Base-by-base conservation (phyloP, 2,888 invertebrate species). In the Scrobipalpa costella region DNA sequence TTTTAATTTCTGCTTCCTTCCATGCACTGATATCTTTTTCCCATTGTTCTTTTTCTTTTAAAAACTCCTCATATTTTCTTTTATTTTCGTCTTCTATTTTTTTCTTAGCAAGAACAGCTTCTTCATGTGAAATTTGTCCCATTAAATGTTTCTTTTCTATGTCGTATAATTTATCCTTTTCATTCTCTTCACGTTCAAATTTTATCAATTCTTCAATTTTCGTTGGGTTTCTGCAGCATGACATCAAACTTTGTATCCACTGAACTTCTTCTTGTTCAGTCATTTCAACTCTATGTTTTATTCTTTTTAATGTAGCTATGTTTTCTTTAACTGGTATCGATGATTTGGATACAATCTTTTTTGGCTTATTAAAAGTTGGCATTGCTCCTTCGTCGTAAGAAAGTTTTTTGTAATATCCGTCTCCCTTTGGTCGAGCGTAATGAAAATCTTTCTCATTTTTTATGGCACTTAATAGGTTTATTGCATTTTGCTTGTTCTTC, bases 101-200 rank as follows among this genome's bases (percentile, higher is more conserved):
- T 68, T 89, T 85, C 77, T 92, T 93, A 0, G 94, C 92, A 58
- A 94, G 73, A 21, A 92, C 79, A 7, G 94, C 93, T 77, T 94
- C 93, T 82, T 94, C 94, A 60, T 92, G 84, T 9, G 93, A 92
- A 63, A 94, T 83, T 71, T 92, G 86, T 0, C 93, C 93, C 72
- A 91, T 78, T 49, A 94, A 76, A 80, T 93, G 94, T 77, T 93
- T 94, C 69, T 80, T 88, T 84, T 94, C 92, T 66, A 94, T 93
- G 52, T 92, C 89, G 63, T 91, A 81, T 36, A 93, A 68, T 60
- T 92, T 78, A 72, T 92, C 84, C 72, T 87, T 86, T 76, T 93
- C 90, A 59, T 77, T 83, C 71, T 89, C 83, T 74, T 88, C 80
- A 55, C 92, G 86, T 60, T 90, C 83, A 64, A 86, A 81, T 63